These are phyloP conservation scores for Amphiura filiformis DNA, from an alignment of 35 echinoderm and acorn worm species.

Conservation along the genomic window DNA sequence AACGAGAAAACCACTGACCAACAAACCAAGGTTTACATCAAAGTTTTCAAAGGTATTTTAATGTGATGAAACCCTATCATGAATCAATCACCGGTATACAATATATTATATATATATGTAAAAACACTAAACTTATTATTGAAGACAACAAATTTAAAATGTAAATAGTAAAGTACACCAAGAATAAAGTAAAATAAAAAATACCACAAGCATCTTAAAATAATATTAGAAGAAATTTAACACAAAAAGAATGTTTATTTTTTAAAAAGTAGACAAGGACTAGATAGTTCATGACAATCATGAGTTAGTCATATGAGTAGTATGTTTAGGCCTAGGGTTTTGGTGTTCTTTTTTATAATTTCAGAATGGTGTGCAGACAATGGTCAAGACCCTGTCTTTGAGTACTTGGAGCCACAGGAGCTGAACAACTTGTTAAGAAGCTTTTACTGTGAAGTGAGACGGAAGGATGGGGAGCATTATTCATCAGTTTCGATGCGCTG, in stretches of 20 bases:
- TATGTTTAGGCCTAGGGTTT: not conserved
- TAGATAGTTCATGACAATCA: not conserved
- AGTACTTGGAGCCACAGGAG: not conserved
- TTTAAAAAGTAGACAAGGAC: not conserved
- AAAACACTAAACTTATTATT: not conserved
- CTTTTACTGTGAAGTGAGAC: not conserved
- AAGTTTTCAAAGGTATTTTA: not conserved
- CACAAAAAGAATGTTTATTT: not conserved
- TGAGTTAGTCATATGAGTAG: not conserved
- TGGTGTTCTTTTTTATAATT: not conserved
- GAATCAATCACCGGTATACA: not conserved
- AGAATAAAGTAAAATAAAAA: not conserved
- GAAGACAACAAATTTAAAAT: not conserved
- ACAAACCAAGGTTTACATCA: not conserved
- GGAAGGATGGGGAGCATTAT: not conserved
- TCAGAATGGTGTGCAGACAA: not conserved
- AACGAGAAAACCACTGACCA: not conserved
- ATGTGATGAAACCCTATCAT: not conserved
- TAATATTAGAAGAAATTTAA: not conserved
- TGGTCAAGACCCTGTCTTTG: not conserved
- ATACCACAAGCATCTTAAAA: not conserved
- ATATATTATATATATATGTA: not conserved
- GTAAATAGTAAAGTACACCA: not conserved
- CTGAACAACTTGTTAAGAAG: not conserved
- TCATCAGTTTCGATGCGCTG: not conserved